A percentile compares a stretch with the other conserved stretches of the same genome.
Conservation (phyloP, 2,113 vertebrate species). For the Campylorhamphus procurvoides region DNA sequence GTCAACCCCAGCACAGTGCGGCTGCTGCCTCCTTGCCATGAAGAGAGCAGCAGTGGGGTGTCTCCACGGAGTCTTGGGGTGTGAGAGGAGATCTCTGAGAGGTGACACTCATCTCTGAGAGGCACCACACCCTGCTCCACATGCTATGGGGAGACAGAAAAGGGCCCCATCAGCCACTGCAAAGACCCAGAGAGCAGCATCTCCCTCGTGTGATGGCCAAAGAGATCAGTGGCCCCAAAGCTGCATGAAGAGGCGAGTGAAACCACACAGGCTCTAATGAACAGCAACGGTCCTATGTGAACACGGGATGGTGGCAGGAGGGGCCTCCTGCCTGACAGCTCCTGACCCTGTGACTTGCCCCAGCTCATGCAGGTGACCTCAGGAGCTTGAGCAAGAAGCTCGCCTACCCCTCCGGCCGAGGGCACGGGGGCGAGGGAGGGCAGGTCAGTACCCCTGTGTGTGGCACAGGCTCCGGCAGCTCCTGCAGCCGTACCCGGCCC, state of each 20-base stretch:
- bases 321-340: rapidly evolving
- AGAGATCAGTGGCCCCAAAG: neutral
- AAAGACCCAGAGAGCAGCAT: neutral
- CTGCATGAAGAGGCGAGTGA: neutral
- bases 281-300: rapidly evolving
- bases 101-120: neutral
- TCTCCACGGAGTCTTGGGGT: neutral
- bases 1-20: neutral
- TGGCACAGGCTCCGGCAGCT: slow-evolving; percentile 65
- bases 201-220: neutral
- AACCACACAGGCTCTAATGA: neutral
- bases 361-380: rapidly evolving
- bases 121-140: neutral
- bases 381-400: neutral
- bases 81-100: neutral
- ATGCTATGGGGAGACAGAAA: neutral
- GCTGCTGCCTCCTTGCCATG: neutral
- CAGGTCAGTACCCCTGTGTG: neutral
- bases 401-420: rapidly evolving
- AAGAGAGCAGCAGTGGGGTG: neutral
- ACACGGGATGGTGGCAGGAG: neutral
- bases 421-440: rapidly evolving
- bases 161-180: rapidly evolving
- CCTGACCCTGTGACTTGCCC: rapidly evolving
- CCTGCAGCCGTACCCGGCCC: slow-evolving; percentile 67